phyloP scores from a whole-genome alignment of 2,888 invertebrate genomes.

The Cheilosia scutellata region DNA sequence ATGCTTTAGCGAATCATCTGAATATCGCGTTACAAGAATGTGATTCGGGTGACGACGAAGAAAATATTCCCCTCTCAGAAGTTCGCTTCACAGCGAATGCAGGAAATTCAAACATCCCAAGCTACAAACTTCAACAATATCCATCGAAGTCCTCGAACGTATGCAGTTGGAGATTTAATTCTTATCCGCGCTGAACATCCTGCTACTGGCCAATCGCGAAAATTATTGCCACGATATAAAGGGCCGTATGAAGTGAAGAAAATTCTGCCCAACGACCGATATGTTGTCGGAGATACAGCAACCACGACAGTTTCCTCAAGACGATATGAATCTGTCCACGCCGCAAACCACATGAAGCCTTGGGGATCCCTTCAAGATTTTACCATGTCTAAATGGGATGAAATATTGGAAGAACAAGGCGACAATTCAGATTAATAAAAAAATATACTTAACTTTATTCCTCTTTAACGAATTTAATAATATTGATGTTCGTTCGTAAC shows the following conservation, averaged over 20 bases:
- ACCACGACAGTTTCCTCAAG: neutral
- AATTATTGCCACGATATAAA: slow-evolving; percentile 65
- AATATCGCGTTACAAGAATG: neutral
- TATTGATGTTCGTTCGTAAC: no score
- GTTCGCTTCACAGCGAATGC: neutral
- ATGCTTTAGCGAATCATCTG: slow-evolving; percentile 4
- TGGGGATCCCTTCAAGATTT: neutral
- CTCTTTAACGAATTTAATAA: no score
- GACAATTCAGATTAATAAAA: no score
- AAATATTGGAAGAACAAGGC: no score
- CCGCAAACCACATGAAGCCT: slow-evolving; percentile 3
- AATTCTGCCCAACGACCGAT: slow-evolving; percentile 67
- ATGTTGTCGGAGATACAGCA: slow-evolving; percentile 62
- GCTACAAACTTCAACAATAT: neutral
- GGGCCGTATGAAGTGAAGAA: slow-evolving; percentile 66
- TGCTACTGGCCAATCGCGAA: slow-evolving; percentile 52
- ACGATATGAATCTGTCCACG: slow-evolving; percentile 22
- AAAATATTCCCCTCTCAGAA: slow-evolving; percentile 10
- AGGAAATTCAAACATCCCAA: neutral
- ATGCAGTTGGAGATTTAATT: slow-evolving; percentile 25
- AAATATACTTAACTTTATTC: no score
- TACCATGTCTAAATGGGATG: neutral
- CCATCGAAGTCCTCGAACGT: slow-evolving; percentile 4
- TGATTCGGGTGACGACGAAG: neutral
- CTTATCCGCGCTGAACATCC: slow-evolving; percentile 14